These are phyloP conservation scores for Drosophila triauraria DNA, from an alignment of 1,140 invertebrate genomes.

Conservation along the genomic window DNA sequence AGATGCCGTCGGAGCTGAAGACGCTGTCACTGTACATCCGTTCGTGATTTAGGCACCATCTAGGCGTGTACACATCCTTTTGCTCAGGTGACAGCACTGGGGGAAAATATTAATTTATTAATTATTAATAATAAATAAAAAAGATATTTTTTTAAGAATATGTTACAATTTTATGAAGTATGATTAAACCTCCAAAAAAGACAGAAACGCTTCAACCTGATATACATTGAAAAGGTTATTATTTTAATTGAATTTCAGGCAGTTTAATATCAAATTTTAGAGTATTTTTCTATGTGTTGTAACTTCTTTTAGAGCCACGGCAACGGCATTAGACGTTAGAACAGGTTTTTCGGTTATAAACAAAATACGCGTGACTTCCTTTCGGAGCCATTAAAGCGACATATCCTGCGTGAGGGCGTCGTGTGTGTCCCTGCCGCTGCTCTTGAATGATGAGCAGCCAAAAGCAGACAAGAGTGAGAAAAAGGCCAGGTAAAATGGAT, in stretches of 20 bases:
- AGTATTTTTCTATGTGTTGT: conserved; percentile 28
- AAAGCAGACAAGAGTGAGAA: background rate
- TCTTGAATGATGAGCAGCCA: conserved; percentile 61
- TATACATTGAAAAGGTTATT: too few species aligned
- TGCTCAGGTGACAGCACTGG: conserved; percentile 38
- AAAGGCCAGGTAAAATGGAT: conserved; percentile 68
- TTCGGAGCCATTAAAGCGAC: conserved; percentile 76
- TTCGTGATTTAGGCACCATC: conserved; percentile 64
- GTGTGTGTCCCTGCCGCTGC: conserved; percentile 18
- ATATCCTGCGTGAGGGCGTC: conserved; percentile 64
- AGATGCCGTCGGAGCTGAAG: conserved; percentile 16
- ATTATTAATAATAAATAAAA: too few species aligned
- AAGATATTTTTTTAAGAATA: too few species aligned
- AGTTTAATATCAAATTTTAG: background rate
- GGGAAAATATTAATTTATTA: background rate
- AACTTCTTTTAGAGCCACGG: background rate
- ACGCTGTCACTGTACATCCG: conserved; percentile 69
- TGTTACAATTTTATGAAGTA: too few species aligned
- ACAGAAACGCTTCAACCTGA: too few species aligned
- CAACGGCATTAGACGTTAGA: conserved; percentile 49
- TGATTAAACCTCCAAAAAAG: too few species aligned
- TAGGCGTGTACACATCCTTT: conserved; percentile 44
- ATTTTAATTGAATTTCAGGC: too few species aligned
- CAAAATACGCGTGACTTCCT: conserved; percentile 84
- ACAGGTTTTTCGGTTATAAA: conserved; percentile 73